Conservation (phyloP, 2,797 vertebrate species). For the Nyctibius grandis region DNA sequence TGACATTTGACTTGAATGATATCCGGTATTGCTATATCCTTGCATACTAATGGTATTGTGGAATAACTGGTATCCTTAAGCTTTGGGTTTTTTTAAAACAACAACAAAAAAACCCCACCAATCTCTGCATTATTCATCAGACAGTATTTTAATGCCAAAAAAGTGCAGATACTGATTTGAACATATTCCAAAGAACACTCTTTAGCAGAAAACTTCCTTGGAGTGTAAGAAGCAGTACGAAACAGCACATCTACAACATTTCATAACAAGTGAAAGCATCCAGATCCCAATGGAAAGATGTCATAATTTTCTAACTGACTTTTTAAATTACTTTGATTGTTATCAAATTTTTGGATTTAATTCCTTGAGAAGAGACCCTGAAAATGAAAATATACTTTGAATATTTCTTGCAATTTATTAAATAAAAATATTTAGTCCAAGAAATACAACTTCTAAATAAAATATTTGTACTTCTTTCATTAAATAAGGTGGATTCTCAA, state of each 20-base stretch:
- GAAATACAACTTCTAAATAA: conserved; percentile 21
- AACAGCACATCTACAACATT: not conserved
- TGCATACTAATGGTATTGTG: not conserved
- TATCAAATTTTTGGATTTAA: not conserved
- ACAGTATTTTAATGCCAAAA: not conserved
- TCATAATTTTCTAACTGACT: not conserved
- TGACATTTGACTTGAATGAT: conserved; percentile 19
- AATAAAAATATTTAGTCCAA: not conserved
- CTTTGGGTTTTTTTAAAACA: not conserved
- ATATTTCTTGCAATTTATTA: not conserved
- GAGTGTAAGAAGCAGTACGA: not conserved
- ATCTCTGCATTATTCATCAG: not conserved
- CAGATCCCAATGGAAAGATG: not conserved
- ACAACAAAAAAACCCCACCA: not conserved
- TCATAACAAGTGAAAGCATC: not conserved
- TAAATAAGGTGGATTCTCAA: not conserved
- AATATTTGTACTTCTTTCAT: conserved; percentile 18
- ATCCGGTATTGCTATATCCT: not conserved
- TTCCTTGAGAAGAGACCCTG: not conserved
- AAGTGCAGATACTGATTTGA: not conserved
- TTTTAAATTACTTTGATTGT: not conserved
- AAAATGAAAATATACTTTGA: not conserved
- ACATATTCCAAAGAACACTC: not conserved
- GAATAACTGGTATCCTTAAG: not conserved
- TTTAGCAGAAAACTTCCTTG: not conserved